Evolutionary conservation across 2,888 invertebrate genomes (phyloP).

Genomic region (Sphecodes monilicornis): DNA sequence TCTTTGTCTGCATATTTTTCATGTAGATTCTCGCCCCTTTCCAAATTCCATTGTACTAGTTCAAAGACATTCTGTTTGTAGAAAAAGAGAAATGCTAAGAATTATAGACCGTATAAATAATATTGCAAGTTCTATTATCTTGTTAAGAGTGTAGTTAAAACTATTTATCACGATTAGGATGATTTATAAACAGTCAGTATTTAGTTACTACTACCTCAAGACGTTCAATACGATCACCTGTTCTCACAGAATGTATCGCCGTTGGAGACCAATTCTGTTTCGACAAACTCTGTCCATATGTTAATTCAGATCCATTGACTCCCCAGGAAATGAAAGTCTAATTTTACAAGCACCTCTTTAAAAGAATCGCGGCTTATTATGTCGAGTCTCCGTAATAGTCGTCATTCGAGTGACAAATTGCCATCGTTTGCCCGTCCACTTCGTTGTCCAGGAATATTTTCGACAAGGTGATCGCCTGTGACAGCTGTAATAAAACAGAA

Average conservation of each 20-base stretch:
- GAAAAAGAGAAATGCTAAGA: too few species aligned
- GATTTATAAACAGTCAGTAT: not conserved
- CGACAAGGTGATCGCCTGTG: not conserved
- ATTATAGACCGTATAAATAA: too few species aligned
- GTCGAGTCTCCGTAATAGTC: not conserved
- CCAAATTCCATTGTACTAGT: not conserved
- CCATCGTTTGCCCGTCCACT: not conserved
- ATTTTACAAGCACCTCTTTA: not conserved
- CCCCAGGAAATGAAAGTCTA: not conserved
- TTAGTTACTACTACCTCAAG: not conserved
- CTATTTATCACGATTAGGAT: not conserved
- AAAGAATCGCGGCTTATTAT: constrained; percentile 2
- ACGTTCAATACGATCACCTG: not conserved
- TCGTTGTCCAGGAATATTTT: not conserved
- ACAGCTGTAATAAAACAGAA: not conserved
- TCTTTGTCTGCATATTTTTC: too few species aligned
- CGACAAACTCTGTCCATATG: not conserved
- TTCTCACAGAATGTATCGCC: not conserved
- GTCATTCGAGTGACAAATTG: not conserved
- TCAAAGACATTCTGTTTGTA: too few species aligned
- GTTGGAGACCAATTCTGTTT: not conserved
- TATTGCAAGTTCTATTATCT: too few species aligned
- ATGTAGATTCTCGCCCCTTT: not conserved
- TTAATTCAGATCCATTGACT: not conserved
- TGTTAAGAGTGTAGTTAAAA: not conserved